Percentiles rank a stretch among this genome's conserved stretches.
Evolutionary conservation across 1,140 invertebrate species (phyloP).

Genomic region (silkworm (Bombyx mori)): ASM3026992v2 NC_085118.1:14228501-14229000

Average conservation of each 20-base stretch:
- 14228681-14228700: conserved; percentile 88
- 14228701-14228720: conserved; percentile 88
- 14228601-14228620: conserved; percentile 87
- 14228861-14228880: conserved; percentile 89
- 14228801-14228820: conserved; percentile 90
- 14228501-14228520: conserved; percentile 91
- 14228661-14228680: conserved; percentile 88
- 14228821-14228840: conserved; percentile 95
- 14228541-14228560: conserved; percentile 91
- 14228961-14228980: conserved; percentile 86
- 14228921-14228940: conserved; percentile 87
- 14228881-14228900: conserved; percentile 87
- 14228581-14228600: conserved; percentile 84
- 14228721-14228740: conserved; percentile 94
- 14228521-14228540: conserved; percentile 87
- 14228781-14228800: conserved; percentile 89
- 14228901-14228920: conserved; percentile 93
- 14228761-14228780: conserved; percentile 89
- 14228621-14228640: conserved; percentile 84
- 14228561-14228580: conserved; percentile 82
- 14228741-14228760: conserved; percentile 92
- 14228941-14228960: conserved; percentile 90
- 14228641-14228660: conserved; percentile 87
- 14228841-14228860: conserved; percentile 90
- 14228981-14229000: conserved; percentile 96